Base-by-base conservation (phyloP, 2,888 invertebrate species). In the Cosmia trapezina region DNA sequence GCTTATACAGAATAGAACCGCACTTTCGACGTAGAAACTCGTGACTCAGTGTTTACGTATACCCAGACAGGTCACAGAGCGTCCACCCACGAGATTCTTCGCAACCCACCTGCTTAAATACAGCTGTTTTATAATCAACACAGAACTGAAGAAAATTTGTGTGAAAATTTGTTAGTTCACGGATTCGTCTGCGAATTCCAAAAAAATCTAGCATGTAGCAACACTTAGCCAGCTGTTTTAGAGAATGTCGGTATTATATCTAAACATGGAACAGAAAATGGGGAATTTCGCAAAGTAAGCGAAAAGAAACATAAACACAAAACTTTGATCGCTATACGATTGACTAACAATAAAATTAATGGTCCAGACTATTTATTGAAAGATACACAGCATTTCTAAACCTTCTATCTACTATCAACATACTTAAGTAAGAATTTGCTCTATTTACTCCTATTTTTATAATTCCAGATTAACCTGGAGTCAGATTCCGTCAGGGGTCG, bases 401-500 rank as follows among this genome's bases (percentile, higher is more conserved):
- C 0, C 4, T 51, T n/a, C 49, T 0, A 47, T 28, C 3, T 37
- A 14, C 12, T 37, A 12, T 22, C 7, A n/a, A n/a, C n/a, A n/a
- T 28, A 28, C 2, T 7, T 12, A 62, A 28, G 4, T 61, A 45
- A 19, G 12, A 28, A 45, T 33, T 33, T 28, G 4, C 4, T 4
- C 37, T 2, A 37, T 45, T 12, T 0, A 61, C 17, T 62, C 17
- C 2, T 43, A 6, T 60, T 67, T 75, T 70, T 87, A 56, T 37
- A 45, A 59, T 81, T 81, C 7, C 89, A 95, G 94, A 81, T 89
- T 2, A 90, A 90, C n/a, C 54, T 85, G 9, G 91, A 93, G 17
- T 78, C 89, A 4, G 93, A 95, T 53, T 77, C 89, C 19, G 85
- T 88, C 0, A 88, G 96, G 83, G 96, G 90, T 9, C 93, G 96